Base-by-base conservation (phyloP, 2,888 invertebrate genomes). In the Nebria brevicollis region DNA sequence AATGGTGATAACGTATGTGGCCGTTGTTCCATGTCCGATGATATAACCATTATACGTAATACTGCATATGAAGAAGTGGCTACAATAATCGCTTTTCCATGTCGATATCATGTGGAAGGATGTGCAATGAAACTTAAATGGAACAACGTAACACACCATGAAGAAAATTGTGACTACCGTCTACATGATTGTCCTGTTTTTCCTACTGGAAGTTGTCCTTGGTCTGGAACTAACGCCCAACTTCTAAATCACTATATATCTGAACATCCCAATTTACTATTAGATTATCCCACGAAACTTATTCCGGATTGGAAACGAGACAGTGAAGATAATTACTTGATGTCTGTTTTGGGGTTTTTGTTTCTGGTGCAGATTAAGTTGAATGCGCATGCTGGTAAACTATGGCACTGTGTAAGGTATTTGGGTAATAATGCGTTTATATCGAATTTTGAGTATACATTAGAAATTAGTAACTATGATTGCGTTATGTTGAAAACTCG, bases 321-420 rank as follows among this genome's bases (percentile, higher is more conserved):
- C 54, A 65, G 72, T 10, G 81, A 81, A 66, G 77, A 81, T 42
- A 76, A 72, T 65, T 81, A 72, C 25, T 10, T 81, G 7, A 77
- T 81, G 72, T 42, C 66, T 8, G 72, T 72, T 76, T 77, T 77
- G 15, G 81, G 81, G 0, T 81, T 81, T 66, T 43, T 81, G 15
- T 81, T 81, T 66, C 64, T 81, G 11, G 77, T 81, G 2, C 81
- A 81, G 75, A 70, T 80, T 3, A 80, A 80, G 70, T 72, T 80
- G n/a, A 75, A 75, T 6, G 26, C 75, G 4, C 34, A 43, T 65
- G 10, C 75, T 13, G 72, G 75, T 1, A 80, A 80, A 70, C 34
- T 80, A 26, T 75, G 75, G 80, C 15, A 42, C 41, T 80, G 80
- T 75, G 80, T 80, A 3, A 54, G 80, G 20, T 80, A 80, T 54